phyloP scores from a whole-genome alignment of 2,113 vertebrate genomes.

The Maccullochella peelii region DNA sequence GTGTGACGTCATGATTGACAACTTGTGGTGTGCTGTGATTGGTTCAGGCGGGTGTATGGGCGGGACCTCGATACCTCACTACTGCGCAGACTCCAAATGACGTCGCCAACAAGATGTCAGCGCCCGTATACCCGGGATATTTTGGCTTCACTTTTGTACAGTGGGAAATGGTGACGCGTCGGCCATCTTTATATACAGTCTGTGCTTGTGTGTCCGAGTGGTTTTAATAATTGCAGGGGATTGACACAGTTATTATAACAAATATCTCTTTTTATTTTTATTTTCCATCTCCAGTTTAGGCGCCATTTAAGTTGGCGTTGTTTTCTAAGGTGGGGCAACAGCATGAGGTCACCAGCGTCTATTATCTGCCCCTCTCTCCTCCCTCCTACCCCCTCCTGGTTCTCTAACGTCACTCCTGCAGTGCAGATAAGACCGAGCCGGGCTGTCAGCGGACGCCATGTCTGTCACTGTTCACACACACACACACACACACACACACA shows the following conservation, averaged over 20 bases:
- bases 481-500: slow-evolving; percentile 33
- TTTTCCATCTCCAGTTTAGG: not conserved
- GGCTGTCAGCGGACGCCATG: slow-evolving; percentile 61
- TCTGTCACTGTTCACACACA: slow-evolving; percentile 48
- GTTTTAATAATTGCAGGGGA: no score
- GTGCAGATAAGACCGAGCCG: slow-evolving; percentile 64
- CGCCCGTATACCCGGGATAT: no score
- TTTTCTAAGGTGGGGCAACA: not conserved
- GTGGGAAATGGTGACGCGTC: no score
- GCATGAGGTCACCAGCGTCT: not conserved
- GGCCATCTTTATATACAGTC: no score
- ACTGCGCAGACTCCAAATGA: no score
- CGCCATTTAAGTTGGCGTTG: not conserved
- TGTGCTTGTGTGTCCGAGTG: no score
- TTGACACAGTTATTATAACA: not conserved
- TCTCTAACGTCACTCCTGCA: slow-evolving; percentile 72
- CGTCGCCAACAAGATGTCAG: no score
- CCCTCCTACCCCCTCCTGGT: not conserved
- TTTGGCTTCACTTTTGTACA: no score
- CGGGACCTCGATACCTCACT: no score
- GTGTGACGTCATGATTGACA: no score
- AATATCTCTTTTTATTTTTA: not conserved
- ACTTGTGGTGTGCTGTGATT: no score
- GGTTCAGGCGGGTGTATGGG: no score
- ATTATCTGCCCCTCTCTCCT: not conserved